Evolutionary conservation across 1,140 invertebrate species (phyloP).

Genomic region (Melipona quadrifasciata): DNA sequence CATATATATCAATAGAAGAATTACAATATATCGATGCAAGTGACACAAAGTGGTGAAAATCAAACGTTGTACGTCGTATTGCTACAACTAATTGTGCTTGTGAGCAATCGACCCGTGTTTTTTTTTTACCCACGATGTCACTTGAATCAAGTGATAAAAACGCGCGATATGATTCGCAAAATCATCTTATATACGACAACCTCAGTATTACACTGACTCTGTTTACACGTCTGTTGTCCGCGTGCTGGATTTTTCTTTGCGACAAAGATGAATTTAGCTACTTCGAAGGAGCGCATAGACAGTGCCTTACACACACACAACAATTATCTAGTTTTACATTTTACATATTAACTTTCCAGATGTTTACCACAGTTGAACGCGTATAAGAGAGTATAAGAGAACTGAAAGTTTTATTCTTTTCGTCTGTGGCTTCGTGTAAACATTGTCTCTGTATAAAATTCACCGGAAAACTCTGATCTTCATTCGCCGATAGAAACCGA

Average conservation of each 20-base stretch:
- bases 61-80: background rate
- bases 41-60: background rate
- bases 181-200: background rate
- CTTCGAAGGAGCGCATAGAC: conserved; percentile 65
- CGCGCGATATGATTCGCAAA: background rate
- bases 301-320: conserved; percentile 64
- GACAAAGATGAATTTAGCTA: conserved; percentile 53
- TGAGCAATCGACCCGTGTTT: background rate
- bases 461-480: background rate
- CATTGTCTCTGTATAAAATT: conserved; percentile 59
- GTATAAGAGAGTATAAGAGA: conserved; percentile 48
- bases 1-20: background rate
- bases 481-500: background rate
- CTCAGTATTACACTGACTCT: conserved; percentile 56
- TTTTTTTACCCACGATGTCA: background rate
- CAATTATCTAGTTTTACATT: conserved; percentile 65
- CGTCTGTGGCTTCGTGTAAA: conserved; percentile 60
- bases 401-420: conserved; percentile 33
- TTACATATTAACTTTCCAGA: conserved; percentile 61
- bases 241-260: conserved; percentile 54
- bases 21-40: background rate
- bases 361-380: conserved; percentile 65
- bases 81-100: background rate
- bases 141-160: background rate
- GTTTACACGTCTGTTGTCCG: conserved; percentile 61